phyloP scores from a whole-genome alignment of 2,797 vertebrate genomes.

The Neostethus bicornis region DNA sequence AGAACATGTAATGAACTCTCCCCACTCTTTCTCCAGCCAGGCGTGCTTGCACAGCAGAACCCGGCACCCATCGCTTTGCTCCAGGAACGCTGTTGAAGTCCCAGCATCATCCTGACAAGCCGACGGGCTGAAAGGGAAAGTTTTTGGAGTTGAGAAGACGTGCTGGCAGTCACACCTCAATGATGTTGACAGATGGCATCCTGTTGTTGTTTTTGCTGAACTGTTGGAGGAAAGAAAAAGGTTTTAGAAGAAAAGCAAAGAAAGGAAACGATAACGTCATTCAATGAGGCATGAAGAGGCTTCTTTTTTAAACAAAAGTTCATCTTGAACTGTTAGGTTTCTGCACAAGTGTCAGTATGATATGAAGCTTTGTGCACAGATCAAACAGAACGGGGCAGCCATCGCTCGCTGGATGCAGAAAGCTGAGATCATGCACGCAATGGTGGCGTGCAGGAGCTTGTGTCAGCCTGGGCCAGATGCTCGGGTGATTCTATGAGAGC shows the following conservation, averaged over 20 bases:
- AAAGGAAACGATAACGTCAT: constrained; percentile 22
- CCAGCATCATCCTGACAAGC: constrained; percentile 58
- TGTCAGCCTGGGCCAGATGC: constrained; percentile 23
- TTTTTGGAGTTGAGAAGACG: constrained; percentile 52
- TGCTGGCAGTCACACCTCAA: constrained; percentile 84
- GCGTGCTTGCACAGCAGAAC: constrained; percentile 23
- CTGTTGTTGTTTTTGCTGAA: constrained; percentile 82
- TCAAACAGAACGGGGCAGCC: constrained; percentile 11
- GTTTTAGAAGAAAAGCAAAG: constrained; percentile 28
- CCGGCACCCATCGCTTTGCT: constrained; percentile 20
- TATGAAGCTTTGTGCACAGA: constrained; percentile 19
- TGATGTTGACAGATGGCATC: constrained; percentile 88
- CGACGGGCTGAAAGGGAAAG: constrained; percentile 51
- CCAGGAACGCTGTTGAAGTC: constrained; percentile 36
- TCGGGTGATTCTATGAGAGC: constrained; percentile 47
- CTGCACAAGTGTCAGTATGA: constrained; percentile 31
- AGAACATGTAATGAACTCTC: constrained; percentile 23
- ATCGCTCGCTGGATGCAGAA: constrained; percentile 25
- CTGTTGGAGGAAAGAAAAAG: constrained; percentile 65
- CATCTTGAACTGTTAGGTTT: constrained; percentile 7
- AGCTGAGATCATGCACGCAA: constrained; percentile 38
- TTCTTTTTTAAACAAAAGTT: constrained; percentile 21
- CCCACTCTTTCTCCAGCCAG: constrained; percentile 26
- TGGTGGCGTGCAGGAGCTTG: constrained; percentile 18
- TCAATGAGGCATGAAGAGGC: constrained; percentile 56